Evolutionary conservation across 2,888 invertebrate genomes (phyloP).

Genomic region (Galerucella nymphaeae): DNA sequence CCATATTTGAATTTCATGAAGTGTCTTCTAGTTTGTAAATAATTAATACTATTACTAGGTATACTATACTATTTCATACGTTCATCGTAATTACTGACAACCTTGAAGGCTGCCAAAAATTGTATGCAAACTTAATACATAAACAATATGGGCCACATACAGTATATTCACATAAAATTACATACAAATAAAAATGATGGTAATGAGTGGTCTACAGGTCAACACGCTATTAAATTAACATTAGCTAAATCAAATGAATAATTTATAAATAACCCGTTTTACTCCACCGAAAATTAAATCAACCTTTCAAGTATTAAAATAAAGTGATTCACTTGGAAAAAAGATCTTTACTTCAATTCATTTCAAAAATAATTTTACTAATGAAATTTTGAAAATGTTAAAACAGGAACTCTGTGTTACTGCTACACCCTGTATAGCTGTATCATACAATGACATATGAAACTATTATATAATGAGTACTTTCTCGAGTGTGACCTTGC

Average conservation of each 20-base stretch:
- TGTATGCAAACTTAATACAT: not conserved
- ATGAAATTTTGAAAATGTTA: no score
- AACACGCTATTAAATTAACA: conserved; percentile 3
- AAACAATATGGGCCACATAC: not conserved
- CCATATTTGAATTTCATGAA: not conserved
- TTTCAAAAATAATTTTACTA: no score
- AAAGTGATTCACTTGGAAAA: no score
- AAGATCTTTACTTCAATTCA: no score
- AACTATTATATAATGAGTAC: conserved; percentile 16
- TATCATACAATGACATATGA: conserved; percentile 7
- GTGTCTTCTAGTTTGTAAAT: not conserved
- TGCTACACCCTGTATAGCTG: not conserved
- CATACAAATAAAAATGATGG: not conserved
- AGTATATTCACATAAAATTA: not conserved
- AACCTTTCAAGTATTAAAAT: not conserved
- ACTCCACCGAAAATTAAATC: not conserved
- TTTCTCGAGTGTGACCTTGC: conserved; percentile 21
- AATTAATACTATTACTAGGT: not conserved
- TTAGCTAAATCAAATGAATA: not conserved
- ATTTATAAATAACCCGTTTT: not conserved
- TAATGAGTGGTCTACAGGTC: not conserved
- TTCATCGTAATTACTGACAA: not conserved
- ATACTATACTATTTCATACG: not conserved
- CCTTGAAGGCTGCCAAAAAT: not conserved
- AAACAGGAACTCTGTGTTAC: no score